These are phyloP conservation scores for Acromyrmex echinatior DNA, from an alignment of 1,140 invertebrate species.

Conservation along the genomic window DNA sequence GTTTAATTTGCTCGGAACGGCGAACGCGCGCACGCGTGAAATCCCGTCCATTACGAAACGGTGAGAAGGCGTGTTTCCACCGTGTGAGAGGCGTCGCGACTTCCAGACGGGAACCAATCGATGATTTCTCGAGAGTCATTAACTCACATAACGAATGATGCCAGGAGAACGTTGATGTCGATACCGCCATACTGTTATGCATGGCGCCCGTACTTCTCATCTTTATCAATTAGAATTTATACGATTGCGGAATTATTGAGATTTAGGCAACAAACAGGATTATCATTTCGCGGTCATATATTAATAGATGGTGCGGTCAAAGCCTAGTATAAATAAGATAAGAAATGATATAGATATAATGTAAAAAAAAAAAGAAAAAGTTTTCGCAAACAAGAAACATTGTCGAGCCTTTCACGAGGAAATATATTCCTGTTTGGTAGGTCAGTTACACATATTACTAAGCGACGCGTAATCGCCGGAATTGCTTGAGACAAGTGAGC, in stretches of 20 bases:
- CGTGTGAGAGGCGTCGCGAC: conserved; percentile 78
- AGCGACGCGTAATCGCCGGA: conserved; percentile 54
- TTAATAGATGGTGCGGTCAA: not conserved
- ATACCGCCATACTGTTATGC: conserved; percentile 60
- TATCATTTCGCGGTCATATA: not conserved
- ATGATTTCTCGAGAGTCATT: conserved; percentile 82
- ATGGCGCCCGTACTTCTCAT: conserved; percentile 23
- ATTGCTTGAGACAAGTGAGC: conserved; percentile 27
- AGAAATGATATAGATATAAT: not conserved
- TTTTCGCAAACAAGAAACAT: not conserved
- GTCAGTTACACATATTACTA: conserved; percentile 60
- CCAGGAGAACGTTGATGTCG: conserved; percentile 50
- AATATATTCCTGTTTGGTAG: conserved; percentile 57
- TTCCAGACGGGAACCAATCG: conserved; percentile 79
- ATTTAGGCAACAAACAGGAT: not conserved
- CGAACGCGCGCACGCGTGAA: conserved; percentile 53
- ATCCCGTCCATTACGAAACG: conserved; percentile 70
- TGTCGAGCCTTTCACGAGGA: not conserved
- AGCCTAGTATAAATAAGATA: not conserved
- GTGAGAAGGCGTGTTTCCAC: conserved; percentile 81
- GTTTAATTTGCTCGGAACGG: conserved; percentile 49
- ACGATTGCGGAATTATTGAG: conserved; percentile 9
- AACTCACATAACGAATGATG: conserved; percentile 77
- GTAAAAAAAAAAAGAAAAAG: not conserved
- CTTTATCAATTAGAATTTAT: conserved; percentile 23